Base-by-base conservation (phyloP, 2,113 vertebrate species). In the Cynopterus brachyotis region DNA sequence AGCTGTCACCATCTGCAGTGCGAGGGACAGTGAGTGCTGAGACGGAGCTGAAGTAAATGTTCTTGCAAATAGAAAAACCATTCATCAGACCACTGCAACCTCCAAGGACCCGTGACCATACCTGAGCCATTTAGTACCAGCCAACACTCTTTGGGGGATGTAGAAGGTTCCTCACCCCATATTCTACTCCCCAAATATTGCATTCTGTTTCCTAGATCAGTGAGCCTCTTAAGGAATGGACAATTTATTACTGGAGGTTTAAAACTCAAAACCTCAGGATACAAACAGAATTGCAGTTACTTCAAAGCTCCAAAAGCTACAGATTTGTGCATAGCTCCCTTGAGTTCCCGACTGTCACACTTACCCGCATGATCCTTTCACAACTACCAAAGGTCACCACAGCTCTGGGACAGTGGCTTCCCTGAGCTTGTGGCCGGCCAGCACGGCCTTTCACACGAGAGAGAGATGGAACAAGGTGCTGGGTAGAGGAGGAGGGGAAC, bases 241-340 rank as follows among this genome's bases (percentile, higher is more conserved):
- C 9, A 53, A 45, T n/a, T 81, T 64, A 26, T 37, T 64, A 59
- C 26, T 45, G 19, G 16, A 67, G 67, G 57, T 42, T 24, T 88
- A 30, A 94, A 95, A 73, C 28, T 76, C 69, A 66, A 45, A 91
- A 42, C 67, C 59, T 92, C 62, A 79, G 57, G 66, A 83, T 59
- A 73, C 37, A 62, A 57, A 86, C 47, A 75, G 37, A 91, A 40
- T 28, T 55, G 8, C 59, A 26, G 32, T 81, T 40, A 89, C 59
- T 35, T 37, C 1, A 1, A 66, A 70, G 64, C 35, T 75, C 73
- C 53, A 40, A 64, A 66, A 66, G 26, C 66, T 76, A 11, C 67
- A 26, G 42, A 70, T 53, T 76, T 59, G 66, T 40, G 4, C 2
- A 7, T 53, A 30, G 53, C 3, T 19, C 67, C 40, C 15, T 24